Percentiles rank a stretch among this genome's conserved stretches.
phyloP scores from a whole-genome alignment of 2,888 invertebrate genomes.

The Hecatera dysodea region DNA sequence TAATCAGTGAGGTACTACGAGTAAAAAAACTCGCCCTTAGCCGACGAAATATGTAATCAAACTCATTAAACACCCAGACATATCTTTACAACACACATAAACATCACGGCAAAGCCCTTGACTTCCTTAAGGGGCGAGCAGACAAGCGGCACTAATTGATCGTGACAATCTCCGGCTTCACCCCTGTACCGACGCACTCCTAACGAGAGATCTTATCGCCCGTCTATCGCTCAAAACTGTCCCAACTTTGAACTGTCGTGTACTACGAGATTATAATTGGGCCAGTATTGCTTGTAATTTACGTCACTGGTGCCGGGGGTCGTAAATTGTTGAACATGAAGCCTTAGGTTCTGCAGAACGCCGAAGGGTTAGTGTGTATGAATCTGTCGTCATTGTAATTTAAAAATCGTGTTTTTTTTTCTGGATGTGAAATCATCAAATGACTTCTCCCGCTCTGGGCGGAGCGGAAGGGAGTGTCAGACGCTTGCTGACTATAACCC shows the following conservation, averaged over 20 bases:
- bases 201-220: slow-evolving; percentile 50
- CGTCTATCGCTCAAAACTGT: slow-evolving; percentile 52
- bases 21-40: background rate
- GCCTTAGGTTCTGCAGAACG: background rate
- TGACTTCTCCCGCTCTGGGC: too few species aligned
- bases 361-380: background rate
- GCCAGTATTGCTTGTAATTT: slow-evolving; percentile 48
- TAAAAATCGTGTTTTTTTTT: too few species aligned
- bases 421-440: too few species aligned
- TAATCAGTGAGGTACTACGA: too few species aligned
- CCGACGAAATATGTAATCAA: background rate
- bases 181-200: slow-evolving; percentile 21
- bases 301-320: background rate
- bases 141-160: slow-evolving; percentile 49
- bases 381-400: background rate
- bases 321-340: background rate
- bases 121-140: slow-evolving; percentile 36
- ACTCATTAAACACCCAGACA: background rate
- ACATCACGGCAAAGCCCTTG: slow-evolving; percentile 34
- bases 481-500: too few species aligned
- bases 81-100: slow-evolving; percentile 4
- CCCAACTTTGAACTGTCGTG: slow-evolving; percentile 37
- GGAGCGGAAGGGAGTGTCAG: too few species aligned
- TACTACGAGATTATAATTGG: slow-evolving; percentile 44
- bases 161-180: slow-evolving; percentile 47